Evolutionary conservation across 2,797 vertebrate genomes (phyloP).

Genomic region (Amazona finschi): DNA sequence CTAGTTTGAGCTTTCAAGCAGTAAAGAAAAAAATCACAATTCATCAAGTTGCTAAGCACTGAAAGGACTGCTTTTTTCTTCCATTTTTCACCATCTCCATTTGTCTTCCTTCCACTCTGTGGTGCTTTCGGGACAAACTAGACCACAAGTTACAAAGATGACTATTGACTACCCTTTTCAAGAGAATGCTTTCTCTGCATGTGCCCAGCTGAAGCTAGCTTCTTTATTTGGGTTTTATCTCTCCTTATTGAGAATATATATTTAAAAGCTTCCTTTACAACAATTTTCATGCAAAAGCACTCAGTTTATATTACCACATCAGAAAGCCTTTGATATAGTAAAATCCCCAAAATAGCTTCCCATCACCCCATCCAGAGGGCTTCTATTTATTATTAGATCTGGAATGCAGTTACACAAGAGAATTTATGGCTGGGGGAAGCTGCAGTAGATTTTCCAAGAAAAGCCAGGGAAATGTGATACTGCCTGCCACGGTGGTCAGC

Average conservation of each 20-base stretch:
- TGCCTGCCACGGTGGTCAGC: background rate
- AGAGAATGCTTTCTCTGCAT: background rate
- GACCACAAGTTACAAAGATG: background rate
- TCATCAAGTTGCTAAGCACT: background rate
- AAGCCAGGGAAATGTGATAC: slow-evolving; percentile 46
- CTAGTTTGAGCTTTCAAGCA: background rate
- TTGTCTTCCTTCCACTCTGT: background rate
- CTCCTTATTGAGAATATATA: background rate
- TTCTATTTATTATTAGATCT: slow-evolving; percentile 10
- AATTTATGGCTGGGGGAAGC: background rate
- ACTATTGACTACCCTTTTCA: background rate
- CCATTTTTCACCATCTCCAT: background rate
- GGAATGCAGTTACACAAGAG: slow-evolving; percentile 35
- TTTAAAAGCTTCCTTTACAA: background rate
- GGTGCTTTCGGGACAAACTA: background rate
- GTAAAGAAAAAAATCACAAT: background rate
- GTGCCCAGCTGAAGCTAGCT: background rate
- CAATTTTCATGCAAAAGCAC: background rate
- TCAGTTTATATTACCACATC: background rate
- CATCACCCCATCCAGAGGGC: background rate
- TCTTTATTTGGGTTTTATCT: background rate
- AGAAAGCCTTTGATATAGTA: background rate
- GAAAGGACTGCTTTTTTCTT: background rate
- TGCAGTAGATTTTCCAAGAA: slow-evolving; percentile 28
- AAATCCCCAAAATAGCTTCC: background rate